phyloP scores from a whole-genome alignment of 2,888 invertebrate species.

The Eudemis profundana region DNA sequence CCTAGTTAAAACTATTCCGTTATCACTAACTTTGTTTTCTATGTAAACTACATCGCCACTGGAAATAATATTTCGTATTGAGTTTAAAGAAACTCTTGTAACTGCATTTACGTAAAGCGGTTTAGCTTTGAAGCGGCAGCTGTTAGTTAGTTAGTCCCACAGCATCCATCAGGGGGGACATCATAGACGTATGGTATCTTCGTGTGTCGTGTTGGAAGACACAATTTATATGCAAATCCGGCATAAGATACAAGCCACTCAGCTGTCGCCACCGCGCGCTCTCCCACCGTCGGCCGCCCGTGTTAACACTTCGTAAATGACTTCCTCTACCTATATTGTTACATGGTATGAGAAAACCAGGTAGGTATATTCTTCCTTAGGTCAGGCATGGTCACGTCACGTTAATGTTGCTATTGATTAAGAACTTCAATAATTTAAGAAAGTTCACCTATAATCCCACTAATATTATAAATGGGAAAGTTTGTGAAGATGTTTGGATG shows the following conservation, averaged over 20 bases:
- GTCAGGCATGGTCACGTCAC: no score
- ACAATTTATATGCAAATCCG: conserved; percentile 85
- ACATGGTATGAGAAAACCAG: no score
- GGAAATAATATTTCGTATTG: conserved; percentile 31
- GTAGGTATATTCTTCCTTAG: no score
- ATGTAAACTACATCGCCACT: conserved; percentile 7
- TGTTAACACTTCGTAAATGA: conserved; percentile 79
- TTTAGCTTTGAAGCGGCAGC: conserved; percentile 26
- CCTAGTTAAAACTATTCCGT: conserved; percentile 34
- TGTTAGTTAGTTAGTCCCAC: conserved; percentile 28
- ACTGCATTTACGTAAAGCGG: conserved; percentile 17
- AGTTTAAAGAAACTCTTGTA: conserved; percentile 46
- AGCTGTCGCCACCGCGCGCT: conserved; percentile 63
- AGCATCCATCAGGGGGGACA: conserved; percentile 48
- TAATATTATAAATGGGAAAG: no score
- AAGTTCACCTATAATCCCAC: no score
- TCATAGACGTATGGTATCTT: conserved; percentile 79
- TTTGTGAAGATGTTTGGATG: no score
- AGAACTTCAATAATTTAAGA: no score
- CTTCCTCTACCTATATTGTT: conserved; percentile 55
- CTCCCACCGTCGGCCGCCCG: conserved; percentile 54
- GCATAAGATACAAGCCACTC: conserved; percentile 78
- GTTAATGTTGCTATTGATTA: no score
- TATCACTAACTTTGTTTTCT: conserved; percentile 30
- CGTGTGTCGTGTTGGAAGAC: conserved; percentile 78